Evolutionary conservation across 1,140 invertebrate genomes (phyloP).

Genomic region (Cyclina sinensis): DNA sequence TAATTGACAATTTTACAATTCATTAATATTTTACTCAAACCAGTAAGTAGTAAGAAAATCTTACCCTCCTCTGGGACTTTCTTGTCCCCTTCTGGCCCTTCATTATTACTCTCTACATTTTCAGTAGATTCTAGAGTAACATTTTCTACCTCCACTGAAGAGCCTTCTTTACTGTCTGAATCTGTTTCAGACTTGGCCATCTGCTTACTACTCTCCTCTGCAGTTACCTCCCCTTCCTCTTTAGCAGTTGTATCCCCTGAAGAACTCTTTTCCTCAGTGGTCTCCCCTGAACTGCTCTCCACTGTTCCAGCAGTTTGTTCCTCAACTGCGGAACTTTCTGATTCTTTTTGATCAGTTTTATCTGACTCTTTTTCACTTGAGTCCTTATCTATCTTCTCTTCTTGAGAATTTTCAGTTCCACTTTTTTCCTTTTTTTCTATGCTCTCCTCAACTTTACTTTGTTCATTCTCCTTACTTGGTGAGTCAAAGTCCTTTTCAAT

Average conservation of each 20-base stretch:
- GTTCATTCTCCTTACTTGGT: slow-evolving; percentile 38
- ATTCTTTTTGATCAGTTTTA: neutral
- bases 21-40: neutral
- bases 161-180: slow-evolving; percentile 29
- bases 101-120: slow-evolving; percentile 42
- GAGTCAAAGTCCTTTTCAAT: slow-evolving; percentile 58
- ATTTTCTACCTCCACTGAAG: slow-evolving; percentile 45
- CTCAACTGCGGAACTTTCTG: neutral
- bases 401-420: neutral
- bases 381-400: slow-evolving; percentile 23
- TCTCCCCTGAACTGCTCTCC: slow-evolving; percentile 1
- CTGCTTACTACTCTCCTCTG: slow-evolving; percentile 35
- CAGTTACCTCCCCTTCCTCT: slow-evolving; percentile 22
- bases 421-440: neutral
- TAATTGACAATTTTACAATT: neutral
- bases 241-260: slow-evolving; percentile 4
- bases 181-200: slow-evolving; percentile 43
- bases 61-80: slow-evolving; percentile 25
- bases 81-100: slow-evolving; percentile 47
- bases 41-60: neutral
- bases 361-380: slow-evolving; percentile 37
- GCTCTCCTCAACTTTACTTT: neutral
- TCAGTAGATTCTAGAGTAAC: slow-evolving; percentile 33
- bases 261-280: slow-evolving; percentile 29
- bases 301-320: neutral